A percentile compares a stretch with the other conserved stretches of the same genome.
These are phyloP conservation scores for Crenuchus spilurus DNA, from an alignment of 2,797 vertebrate genomes.

Conservation along the genomic window DNA sequence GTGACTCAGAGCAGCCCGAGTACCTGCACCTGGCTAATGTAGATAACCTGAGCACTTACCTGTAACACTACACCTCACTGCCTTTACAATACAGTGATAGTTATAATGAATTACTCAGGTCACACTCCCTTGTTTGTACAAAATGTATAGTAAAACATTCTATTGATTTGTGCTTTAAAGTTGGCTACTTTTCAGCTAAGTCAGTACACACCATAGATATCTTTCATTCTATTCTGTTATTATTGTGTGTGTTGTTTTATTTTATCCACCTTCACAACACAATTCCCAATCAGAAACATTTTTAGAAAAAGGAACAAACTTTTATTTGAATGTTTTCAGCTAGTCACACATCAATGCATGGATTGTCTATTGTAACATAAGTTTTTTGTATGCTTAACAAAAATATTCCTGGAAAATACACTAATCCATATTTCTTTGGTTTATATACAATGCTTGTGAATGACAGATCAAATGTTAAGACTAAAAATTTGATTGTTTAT, in stretches of 20 bases:
- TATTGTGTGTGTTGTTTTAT: neutral
- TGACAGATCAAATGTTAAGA: neutral
- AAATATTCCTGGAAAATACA: slow-evolving; percentile 3
- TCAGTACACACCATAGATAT: too few species aligned
- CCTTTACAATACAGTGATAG: too few species aligned
- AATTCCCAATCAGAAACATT: too few species aligned
- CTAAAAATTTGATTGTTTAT: neutral
- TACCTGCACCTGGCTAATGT: slow-evolving; percentile 87
- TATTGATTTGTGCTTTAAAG: neutral
- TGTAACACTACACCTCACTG: slow-evolving; percentile 71
- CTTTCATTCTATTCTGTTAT: too few species aligned
- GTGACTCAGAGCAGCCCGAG: slow-evolving; percentile 75
- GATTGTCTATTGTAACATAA: slow-evolving; percentile 16
- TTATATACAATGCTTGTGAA: slow-evolving; percentile 16
- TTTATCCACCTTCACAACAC: too few species aligned
- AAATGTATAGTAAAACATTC: neutral
- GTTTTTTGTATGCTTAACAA: slow-evolving; percentile 16
- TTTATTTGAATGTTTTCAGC: slow-evolving; percentile 13
- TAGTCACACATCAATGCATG: neutral
- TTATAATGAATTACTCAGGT: too few species aligned
- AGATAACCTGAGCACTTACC: slow-evolving; percentile 80
- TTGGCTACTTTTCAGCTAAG: neutral
- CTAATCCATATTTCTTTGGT: slow-evolving; percentile 34
- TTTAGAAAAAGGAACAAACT: slow-evolving; percentile 15
- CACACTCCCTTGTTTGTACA: too few species aligned